A percentile compares a stretch with the other conserved stretches of the same genome.
Evolutionary conservation across 2,888 invertebrate species (phyloP).

Genomic region (Polydrusus cervinus): DNA sequence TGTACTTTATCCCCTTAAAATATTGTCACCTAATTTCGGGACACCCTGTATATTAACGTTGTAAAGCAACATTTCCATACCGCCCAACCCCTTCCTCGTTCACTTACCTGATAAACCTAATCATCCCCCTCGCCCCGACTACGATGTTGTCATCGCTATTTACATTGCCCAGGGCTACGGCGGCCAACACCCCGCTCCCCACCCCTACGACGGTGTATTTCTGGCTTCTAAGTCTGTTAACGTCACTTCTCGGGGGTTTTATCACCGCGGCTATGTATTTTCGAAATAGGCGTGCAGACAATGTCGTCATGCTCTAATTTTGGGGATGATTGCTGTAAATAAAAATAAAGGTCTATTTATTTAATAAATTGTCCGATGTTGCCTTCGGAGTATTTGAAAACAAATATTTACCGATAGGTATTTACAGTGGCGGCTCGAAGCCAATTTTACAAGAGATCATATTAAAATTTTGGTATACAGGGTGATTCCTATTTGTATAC

Average conservation of each 20-base stretch:
- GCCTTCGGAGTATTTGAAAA: no score
- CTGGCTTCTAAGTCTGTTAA: slow-evolving; percentile 3
- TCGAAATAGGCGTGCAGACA: background rate
- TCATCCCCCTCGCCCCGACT: slow-evolving; percentile 51
- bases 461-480: no score
- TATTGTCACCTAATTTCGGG: no score
- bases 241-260: slow-evolving; percentile 15
- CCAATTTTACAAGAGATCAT: no score
- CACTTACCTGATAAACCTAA: slow-evolving; percentile 57
- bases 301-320: slow-evolving; percentile 20
- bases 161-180: slow-evolving; percentile 25
- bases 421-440: no score
- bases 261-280: background rate
- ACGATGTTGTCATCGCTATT: slow-evolving; percentile 50
- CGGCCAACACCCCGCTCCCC: slow-evolving; percentile 15
- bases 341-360: background rate
- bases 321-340: slow-evolving; percentile 4
- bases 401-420: no score
- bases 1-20: no score
- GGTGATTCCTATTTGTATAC: no score
- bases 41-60: no score
- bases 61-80: no score
- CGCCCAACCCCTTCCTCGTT: background rate
- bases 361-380: no score
- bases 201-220: slow-evolving; percentile 36